Conservation (phyloP, 2,888 invertebrate species). For the Drosophila robusta region DNA sequence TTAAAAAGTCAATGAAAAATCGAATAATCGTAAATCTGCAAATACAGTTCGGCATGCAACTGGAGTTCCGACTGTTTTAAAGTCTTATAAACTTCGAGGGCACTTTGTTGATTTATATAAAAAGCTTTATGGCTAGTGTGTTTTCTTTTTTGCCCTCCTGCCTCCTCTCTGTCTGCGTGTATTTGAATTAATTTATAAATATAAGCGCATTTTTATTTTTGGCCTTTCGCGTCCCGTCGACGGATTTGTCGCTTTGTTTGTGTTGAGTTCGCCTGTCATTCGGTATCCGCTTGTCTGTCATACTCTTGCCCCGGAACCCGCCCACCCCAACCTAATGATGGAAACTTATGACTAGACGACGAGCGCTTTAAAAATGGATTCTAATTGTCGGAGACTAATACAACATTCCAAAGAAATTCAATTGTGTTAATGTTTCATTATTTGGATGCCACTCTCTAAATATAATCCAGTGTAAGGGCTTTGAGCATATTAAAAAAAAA, state of each 20-base stretch:
- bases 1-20: slow-evolving; percentile 46
- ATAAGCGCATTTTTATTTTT: slow-evolving; percentile 78
- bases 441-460: no score
- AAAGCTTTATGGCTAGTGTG: slow-evolving; percentile 37
- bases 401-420: neutral
- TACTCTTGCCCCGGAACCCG: slow-evolving; percentile 11
- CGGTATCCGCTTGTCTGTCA: slow-evolving; percentile 57
- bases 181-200: slow-evolving; percentile 72
- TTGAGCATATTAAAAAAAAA: no score
- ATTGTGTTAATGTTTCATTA: neutral
- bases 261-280: slow-evolving; percentile 68
- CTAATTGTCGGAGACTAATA: slow-evolving; percentile 6
- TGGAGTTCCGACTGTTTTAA: no score
- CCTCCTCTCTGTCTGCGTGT: slow-evolving; percentile 16
- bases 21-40: slow-evolving; percentile 15
- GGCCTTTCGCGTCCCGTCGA: slow-evolving; percentile 62
- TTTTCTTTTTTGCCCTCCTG: neutral
- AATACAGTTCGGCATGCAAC: neutral
- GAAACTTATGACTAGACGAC: slow-evolving; percentile 3
- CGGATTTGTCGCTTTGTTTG: slow-evolving; percentile 72
- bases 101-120: slow-evolving; percentile 51
- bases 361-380: slow-evolving; percentile 16
- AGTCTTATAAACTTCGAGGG: neutral
- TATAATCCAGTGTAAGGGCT: no score
- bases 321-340: slow-evolving; percentile 30